These are phyloP conservation scores for Mayetiola destructor DNA, from an alignment of 2,888 invertebrate genomes.

Conservation along the genomic window DNA sequence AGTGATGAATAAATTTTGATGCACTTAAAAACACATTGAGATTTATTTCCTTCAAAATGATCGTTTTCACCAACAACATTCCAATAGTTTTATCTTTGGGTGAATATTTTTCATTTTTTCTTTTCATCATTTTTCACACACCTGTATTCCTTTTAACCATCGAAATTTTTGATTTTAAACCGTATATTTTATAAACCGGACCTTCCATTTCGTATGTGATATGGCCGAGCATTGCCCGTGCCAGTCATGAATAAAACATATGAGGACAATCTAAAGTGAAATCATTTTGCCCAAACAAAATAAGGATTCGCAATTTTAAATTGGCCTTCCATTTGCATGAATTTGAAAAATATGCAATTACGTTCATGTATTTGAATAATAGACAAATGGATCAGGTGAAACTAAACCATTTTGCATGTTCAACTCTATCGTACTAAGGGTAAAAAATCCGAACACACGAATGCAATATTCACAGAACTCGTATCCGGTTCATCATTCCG, in stretches of 20 bases:
- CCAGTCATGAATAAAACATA: neutral
- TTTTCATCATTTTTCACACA: neutral
- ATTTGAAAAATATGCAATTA: conserved; percentile 9
- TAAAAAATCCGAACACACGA: too few species aligned
- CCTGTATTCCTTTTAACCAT: neutral
- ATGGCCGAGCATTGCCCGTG: neutral
- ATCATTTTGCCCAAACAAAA: neutral
- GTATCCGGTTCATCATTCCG: too few species aligned
- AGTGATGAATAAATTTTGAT: too few species aligned
- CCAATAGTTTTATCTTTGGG: too few species aligned
- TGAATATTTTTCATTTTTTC: neutral
- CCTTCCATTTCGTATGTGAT: neutral
- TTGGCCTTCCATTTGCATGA: conserved; percentile 10
- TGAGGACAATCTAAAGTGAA: conserved; percentile 3
- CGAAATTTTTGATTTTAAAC: neutral
- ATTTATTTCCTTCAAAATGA: too few species aligned
- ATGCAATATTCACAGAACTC: too few species aligned
- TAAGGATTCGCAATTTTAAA: neutral
- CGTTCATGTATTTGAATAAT: neutral
- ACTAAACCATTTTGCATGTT: too few species aligned
- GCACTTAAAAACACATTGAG: too few species aligned
- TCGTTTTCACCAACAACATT: too few species aligned
- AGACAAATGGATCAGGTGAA: too few species aligned
- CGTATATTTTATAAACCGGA: too few species aligned
- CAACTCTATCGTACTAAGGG: too few species aligned